phyloP scores from a whole-genome alignment of 2,797 vertebrate species.

The Mormyrops boulengeri region DNA sequence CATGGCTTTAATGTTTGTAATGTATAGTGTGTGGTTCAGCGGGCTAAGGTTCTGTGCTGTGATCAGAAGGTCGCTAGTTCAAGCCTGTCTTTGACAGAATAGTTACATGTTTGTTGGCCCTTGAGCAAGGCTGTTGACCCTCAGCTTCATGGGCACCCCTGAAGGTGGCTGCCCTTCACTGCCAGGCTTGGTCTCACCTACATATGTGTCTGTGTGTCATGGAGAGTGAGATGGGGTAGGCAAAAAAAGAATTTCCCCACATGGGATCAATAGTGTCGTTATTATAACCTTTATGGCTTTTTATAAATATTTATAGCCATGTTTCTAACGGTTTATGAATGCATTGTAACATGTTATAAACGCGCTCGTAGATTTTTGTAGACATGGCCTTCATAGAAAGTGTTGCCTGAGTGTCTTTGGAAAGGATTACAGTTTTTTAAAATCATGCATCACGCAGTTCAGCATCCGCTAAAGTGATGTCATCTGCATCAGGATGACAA shows the following conservation, averaged over 20 bases:
- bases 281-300: neutral
- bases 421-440: neutral
- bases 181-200: neutral
- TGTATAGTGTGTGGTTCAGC: neutral
- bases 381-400: neutral
- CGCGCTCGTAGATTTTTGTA: neutral
- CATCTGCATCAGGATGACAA: neutral
- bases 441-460: neutral
- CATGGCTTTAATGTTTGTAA: neutral
- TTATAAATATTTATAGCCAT: neutral
- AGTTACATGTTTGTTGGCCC: neutral
- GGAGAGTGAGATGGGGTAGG: neutral
- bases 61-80: neutral
- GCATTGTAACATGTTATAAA: neutral
- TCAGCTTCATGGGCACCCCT: neutral
- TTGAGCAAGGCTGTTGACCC: neutral
- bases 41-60: neutral
- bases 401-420: neutral
- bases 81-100: neutral
- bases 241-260: neutral
- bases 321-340: neutral
- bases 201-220: neutral
- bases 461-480: neutral
- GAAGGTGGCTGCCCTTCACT: neutral
- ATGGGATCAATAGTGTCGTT: neutral